Evolutionary conservation across 1,140 invertebrate genomes (phyloP), one percentile per base, ranked within the genome.

Genomic region (Euura saliciscinereae): DNA sequence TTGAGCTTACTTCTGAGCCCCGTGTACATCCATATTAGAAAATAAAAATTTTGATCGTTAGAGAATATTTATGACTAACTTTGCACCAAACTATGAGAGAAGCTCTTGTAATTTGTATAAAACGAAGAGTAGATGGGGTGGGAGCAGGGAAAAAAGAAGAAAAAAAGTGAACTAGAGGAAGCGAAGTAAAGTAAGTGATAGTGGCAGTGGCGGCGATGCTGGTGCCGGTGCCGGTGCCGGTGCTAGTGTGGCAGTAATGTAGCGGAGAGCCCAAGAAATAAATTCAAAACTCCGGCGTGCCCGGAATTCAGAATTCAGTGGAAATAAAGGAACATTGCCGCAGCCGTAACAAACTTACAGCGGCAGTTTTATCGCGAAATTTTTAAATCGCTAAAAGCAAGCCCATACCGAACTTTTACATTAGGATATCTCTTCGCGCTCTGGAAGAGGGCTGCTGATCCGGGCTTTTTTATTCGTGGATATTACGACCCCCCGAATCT

Each of bases 211-310:
- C 51, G 10, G 51, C 51, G 51, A n/a, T 59, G 51, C 3, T 59
- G 10, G 51, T n/a, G 51, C 8, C 51, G 28, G 28, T 59, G 51
- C 3, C 6, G 10, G 51, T n/a, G 51, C 8, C 51, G 28, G 28
- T 28, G 28, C 28, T 28, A 28, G 28, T 28, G 28, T 28, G 28
- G 51, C 10, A 59, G 51, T n/a, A 59, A 59, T 59, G 51, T n/a
- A n/a, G 51, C 51, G 51, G 51, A 13, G 43, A 76, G 74, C 45
- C 74, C 71, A 72, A 72, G 71, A 45, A 81, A 81, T 81, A 81
- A 80, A 81, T 80, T 81, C 76, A 75, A 78, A 79, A 78, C 75
- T 76, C 74, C 51, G 51, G 76, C 78, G 78, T 81, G 80, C 76
- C 66, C 45, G 71, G 78, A 80, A 81, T 81, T 73, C 69, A 74